Percentiles rank a stretch among this genome's conserved stretches.
Conservation (phyloP, 2,888 invertebrate species). For the Limnephilus lunatus region DNA sequence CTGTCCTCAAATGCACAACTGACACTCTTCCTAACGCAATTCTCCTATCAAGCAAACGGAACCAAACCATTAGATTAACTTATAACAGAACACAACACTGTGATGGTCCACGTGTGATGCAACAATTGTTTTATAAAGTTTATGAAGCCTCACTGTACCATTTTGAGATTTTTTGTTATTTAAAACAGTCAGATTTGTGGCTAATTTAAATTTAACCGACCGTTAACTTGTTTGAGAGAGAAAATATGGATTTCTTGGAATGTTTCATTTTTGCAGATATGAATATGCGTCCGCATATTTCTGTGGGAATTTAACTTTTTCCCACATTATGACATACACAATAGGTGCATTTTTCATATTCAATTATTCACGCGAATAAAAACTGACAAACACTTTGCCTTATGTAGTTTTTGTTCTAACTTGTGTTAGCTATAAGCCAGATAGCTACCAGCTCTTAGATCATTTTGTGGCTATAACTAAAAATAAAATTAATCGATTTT, state of each 20-base stretch:
- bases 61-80: no score
- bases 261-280: not conserved
- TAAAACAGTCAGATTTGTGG: no score
- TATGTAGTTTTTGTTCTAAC: not conserved
- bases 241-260: not conserved
- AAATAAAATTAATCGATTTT: not conserved
- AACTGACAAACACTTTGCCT: not conserved
- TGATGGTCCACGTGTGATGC: no score
- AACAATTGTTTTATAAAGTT: no score
- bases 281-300: not conserved
- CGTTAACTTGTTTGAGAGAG: not conserved
- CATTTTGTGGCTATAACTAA: not conserved
- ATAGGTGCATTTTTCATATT: not conserved
- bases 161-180: no score
- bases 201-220: not conserved
- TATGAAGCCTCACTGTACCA: no score
- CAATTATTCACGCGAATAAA: not conserved
- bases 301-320: not conserved
- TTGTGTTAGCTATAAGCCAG: not conserved
- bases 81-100: no score
- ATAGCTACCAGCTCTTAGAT: not conserved
- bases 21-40: no score
- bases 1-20: no score
- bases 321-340: not conserved
- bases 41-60: no score